These are phyloP conservation scores for Acanthosepion lycidas DNA, from an alignment of 2,888 invertebrate species.

Conservation along the genomic window DNA sequence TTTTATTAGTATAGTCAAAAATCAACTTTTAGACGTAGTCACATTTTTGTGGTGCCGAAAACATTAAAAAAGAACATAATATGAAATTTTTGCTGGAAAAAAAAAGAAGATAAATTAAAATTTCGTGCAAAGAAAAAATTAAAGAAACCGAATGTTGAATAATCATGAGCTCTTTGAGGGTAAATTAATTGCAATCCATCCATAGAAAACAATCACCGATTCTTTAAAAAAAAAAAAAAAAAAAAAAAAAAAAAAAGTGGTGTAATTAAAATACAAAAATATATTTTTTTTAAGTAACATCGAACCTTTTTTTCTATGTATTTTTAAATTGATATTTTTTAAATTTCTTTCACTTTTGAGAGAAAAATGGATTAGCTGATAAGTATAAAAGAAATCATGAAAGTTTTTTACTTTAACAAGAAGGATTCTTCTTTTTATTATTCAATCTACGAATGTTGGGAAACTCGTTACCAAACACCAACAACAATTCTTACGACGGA, in stretches of 20 bases:
- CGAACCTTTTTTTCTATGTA: background rate
- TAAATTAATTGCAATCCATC: background rate
- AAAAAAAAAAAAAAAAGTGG: background rate
- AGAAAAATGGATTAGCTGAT: background rate
- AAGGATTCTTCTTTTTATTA: background rate
- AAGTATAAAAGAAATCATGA: background rate
- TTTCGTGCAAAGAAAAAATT: background rate
- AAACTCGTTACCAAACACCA: background rate
- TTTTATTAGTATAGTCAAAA: background rate
- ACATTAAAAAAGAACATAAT: background rate
- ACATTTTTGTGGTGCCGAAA: slow-evolving; percentile 8
- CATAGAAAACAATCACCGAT: background rate
- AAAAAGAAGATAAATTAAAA: no score
- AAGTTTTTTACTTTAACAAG: background rate
- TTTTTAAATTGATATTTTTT: background rate
- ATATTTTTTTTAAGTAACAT: background rate
- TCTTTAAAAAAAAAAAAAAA: background rate
- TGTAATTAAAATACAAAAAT: background rate
- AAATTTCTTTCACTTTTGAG: background rate
- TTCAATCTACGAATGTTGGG: slow-evolving; percentile 20
- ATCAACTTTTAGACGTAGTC: background rate
- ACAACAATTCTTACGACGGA: background rate
- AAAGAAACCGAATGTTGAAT: background rate
- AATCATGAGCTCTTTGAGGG: background rate
- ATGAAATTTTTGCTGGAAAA: background rate